Base-by-base conservation (phyloP, 1,140 invertebrate genomes). In the Amyelois transitella region DNA sequence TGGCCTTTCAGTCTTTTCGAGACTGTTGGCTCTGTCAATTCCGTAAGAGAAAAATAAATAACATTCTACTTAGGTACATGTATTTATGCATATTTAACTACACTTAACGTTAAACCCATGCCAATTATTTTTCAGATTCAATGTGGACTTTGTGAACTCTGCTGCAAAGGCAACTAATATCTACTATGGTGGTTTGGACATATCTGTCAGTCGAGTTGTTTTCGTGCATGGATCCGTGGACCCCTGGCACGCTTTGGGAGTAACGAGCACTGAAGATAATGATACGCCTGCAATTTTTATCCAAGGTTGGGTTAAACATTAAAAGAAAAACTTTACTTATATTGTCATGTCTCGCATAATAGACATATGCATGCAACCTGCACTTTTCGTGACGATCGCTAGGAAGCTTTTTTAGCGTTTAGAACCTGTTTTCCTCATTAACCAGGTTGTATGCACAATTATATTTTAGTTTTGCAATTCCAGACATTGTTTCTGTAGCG, bases 151-250 rank as follows among this genome's bases (percentile, higher is more conserved):
- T 25, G 72, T 96, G 12, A 72, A 92, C 18, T 70, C 86, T 3
- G 92, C 90, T 18, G 91, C 95, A 2, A 70, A 90, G 1, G 89
- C 92, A 59, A 97, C 95, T 0, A 97, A 97, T 80, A 92, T 87
- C 45, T 88, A 93, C 18, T 98, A 97, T 73, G 96, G 96, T 3
- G 96, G 90, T 7, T 83, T 93, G 1, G 88, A 93, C 52, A 90
- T 97, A 18, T 82, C 92, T 28, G 92, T 93, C 0, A 92, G 89
- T 1, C 92, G 94, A 64, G 93, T 97, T 17, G 92, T 97, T 0
- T 97, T 94, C 77, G 94, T 97, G 24, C 97, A 98, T 78, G 97
- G 97, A 51, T 94, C 94, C 1, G 93, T 97, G 48, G 97, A 98
- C 89, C 97, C 97, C 5, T 98, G 97, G 97, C 96, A 98, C 89